Evolutionary conservation across 2,113 vertebrate species (phyloP), one percentile per base, ranked within the genome.

Genomic region (Catagonus wagneri): DNA sequence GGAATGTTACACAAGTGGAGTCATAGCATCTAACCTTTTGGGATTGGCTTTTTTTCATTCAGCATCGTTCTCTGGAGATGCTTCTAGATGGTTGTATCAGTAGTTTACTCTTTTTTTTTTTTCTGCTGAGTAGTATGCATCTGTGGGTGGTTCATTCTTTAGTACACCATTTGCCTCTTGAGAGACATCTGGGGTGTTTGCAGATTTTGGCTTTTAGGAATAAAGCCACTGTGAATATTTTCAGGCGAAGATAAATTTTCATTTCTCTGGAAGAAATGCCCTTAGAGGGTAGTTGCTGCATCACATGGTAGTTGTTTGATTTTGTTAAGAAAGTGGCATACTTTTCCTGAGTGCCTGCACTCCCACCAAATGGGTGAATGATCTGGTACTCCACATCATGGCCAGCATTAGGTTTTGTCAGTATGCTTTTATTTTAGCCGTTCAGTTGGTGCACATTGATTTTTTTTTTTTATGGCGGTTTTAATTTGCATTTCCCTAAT

Each of bases 71-170:
- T n/a, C 56, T 87, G 25, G 32, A 65, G 83, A 16, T 50, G 36
- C 34, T 3, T n/a, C 39, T 44, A 10, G 34, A 13, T 27, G 6
- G 2, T 14, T 12, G 16, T 74, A 1, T 50, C 36, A 20, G 0
- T 34, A 34, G 7, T 78, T 54, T 4, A 25, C 20, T 85, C 50
- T 15, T 50, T 32, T 63, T 56, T 78, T 20, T 32, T 63, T 56
- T 78, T 20, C 39, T 27, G 19, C 20, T 17, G 61, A 39, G 65
- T 27, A 56, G 10, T 61, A 34, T 19, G n/a, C 7, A 1, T 10
- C 15, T 39, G 1, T 6, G 7, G 61, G 23, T 12, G 6, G 4
- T 25, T 14, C 23, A 2, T 34, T 13, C 25, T 60, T 65, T 19
- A 54, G n/a, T 60, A 58, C 56, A 52, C 76, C 22, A 12, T 58